Base-by-base conservation (phyloP, 2,888 invertebrate genomes). In the Nomada lathburiana region DNA sequence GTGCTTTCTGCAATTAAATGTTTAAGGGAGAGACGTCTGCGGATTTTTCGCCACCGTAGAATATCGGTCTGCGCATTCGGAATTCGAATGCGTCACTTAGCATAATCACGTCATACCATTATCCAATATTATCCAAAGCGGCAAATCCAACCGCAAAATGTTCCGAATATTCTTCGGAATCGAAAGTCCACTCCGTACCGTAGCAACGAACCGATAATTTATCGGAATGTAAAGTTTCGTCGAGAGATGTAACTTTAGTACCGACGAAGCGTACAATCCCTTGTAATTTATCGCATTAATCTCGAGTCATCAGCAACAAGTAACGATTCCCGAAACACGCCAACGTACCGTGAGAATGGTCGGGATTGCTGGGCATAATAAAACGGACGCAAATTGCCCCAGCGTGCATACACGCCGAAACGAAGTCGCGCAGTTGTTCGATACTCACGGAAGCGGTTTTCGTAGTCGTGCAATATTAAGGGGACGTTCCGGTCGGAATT, bases 381-480 rank as follows among this genome's bases (percentile, higher is more conserved):
- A 87, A 85, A 80, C 55, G 65, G 77, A 80, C 69, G 60, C 85
- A 73, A 81, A 79, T 81, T 76, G 77, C 20, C 42, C 5, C 10
- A 57, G 52, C 50, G 67, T 65, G 65, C 71, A 69, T 36, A 63
- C 60, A 82, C 47, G 74, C 69, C 52, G 26, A 59, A 65, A 62
- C 26, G 62, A 75, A 84, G 64, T 69, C 71, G 44, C 70, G 10
- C 57, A 71, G 57, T 80, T 78, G 78, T 78, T 78, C 73, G 83
- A 86, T 84, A 82, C 76, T 81, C 82, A 69, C 65, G 83, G 63
- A 77, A 83, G 78, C 67, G 64, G 72, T 84, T 86, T 80, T 80
- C 78, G 74, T 55, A 62, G 55, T 50, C 55, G 42, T 86, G 80
- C 78, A 86, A 86, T 84, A 86, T 87, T 84, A 84, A 87, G 77